phyloP scores from a whole-genome alignment of 53 echinoderm and acorn worm species.

The Actinopyga echinites region DNA sequence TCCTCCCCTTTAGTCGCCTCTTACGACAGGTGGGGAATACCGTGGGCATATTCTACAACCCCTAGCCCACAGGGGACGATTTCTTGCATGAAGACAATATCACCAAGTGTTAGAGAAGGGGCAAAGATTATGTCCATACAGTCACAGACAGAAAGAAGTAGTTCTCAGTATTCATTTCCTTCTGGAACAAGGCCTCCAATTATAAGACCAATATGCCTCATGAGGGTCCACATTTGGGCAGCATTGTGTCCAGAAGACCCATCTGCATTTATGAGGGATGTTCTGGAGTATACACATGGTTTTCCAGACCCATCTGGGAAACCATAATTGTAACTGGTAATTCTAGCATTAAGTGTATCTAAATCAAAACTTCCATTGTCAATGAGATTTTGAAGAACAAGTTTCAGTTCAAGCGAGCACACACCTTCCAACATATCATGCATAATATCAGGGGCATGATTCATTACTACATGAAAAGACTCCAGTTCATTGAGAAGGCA shows the following conservation, averaged over 20 bases:
- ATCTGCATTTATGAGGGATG: constrained; percentile 39
- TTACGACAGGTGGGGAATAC: too few relatives aligned
- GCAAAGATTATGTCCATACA: constrained; percentile 47
- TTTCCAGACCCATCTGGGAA: constrained; percentile 42
- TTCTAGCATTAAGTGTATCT: neutral
- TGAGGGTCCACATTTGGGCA: constrained; percentile 57
- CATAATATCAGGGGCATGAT: constrained; percentile 56
- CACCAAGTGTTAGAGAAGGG: constrained; percentile 27
- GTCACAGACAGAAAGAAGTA: constrained; percentile 36
- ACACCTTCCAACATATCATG: constrained; percentile 55
- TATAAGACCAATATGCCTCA: constrained; percentile 45
- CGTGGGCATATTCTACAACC: too few relatives aligned
- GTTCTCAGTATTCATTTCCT: constrained; percentile 51
- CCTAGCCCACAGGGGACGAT: too few relatives aligned
- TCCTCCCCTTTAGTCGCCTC: too few relatives aligned
- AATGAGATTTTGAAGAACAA: constrained; percentile 36
- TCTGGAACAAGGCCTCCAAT: constrained; percentile 53
- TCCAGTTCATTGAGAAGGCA: constrained; percentile 56
- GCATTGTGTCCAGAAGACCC: constrained; percentile 59
- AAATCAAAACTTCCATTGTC: constrained; percentile 27
- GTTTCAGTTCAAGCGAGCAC: constrained; percentile 48
- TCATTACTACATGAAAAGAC: constrained; percentile 56
- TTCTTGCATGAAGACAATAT: constrained; percentile 36
- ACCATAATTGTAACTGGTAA: constrained; percentile 49
- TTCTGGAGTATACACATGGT: constrained; percentile 30